Evolutionary conservation across 1,140 invertebrate genomes (phyloP).

Genomic region (Myzus persicae): DNA sequence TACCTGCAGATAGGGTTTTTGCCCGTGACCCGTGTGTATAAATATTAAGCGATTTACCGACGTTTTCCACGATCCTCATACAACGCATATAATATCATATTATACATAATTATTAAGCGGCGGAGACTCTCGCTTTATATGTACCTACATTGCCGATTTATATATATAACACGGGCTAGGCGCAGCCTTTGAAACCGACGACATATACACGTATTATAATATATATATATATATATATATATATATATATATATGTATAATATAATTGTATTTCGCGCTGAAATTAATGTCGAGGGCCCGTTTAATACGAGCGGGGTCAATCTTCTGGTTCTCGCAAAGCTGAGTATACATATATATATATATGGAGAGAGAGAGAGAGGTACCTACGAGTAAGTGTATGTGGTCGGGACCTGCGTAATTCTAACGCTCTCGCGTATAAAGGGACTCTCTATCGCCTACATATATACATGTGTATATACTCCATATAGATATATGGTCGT

Average conservation of each 20-base stretch:
- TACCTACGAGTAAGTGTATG: background rate
- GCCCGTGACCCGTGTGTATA: background rate
- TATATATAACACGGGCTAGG: background rate
- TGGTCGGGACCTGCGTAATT: background rate
- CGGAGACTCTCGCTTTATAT: too few species aligned
- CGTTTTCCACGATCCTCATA: background rate
- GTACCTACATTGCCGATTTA: background rate
- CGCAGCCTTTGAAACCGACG: background rate
- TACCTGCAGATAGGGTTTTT: background rate
- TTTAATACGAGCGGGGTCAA: background rate
- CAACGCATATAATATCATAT: background rate
- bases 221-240: too few species aligned
- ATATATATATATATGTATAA: too few species aligned
- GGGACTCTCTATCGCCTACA: background rate
- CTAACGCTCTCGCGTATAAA: background rate
- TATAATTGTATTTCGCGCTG: too few species aligned
- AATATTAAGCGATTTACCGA: background rate
- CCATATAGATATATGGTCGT: background rate
- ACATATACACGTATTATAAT: background rate
- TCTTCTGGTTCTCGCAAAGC: background rate
- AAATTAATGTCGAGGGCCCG: background rate
- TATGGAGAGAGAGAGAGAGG: background rate
- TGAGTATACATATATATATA: background rate
- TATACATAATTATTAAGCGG: background rate
- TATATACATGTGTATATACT: too few species aligned